These are phyloP conservation scores for Disparrhopalites patrizii DNA, from an alignment of 2,888 invertebrate species.

Conservation along the genomic window DNA sequence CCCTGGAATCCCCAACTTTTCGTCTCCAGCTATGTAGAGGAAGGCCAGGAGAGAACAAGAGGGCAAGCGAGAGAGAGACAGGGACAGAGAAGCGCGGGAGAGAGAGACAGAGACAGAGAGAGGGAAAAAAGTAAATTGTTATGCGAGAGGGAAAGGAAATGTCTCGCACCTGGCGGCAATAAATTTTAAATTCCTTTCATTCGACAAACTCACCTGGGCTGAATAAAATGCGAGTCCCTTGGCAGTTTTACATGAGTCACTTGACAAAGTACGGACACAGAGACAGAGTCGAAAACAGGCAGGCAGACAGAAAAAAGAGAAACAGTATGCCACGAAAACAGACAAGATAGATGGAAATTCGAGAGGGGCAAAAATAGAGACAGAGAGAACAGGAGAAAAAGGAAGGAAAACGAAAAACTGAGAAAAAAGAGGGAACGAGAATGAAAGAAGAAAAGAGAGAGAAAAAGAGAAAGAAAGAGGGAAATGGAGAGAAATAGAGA, in stretches of 20 bases:
- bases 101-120: no score
- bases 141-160: background rate
- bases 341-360: no score
- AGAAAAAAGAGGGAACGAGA: background rate
- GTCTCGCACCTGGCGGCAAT: constrained; percentile 17
- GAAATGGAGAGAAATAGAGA: no score
- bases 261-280: no score
- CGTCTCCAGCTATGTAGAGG: background rate
- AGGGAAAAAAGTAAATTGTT: no score
- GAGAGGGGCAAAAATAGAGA: no score
- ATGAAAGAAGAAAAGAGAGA: background rate
- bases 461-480: background rate
- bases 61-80: background rate
- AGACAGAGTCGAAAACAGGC: no score
- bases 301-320: no score
- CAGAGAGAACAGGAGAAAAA: no score
- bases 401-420: background rate
- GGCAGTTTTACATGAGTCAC: background rate
- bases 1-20: background rate
- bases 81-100: background rate
- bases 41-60: background rate
- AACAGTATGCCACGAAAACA: no score
- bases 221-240: background rate
- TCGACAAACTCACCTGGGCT: background rate
- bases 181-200: constrained; percentile 16